Evolutionary conservation across 2,113 vertebrate species (phyloP).

Genomic region (Fregata magnificens): DNA sequence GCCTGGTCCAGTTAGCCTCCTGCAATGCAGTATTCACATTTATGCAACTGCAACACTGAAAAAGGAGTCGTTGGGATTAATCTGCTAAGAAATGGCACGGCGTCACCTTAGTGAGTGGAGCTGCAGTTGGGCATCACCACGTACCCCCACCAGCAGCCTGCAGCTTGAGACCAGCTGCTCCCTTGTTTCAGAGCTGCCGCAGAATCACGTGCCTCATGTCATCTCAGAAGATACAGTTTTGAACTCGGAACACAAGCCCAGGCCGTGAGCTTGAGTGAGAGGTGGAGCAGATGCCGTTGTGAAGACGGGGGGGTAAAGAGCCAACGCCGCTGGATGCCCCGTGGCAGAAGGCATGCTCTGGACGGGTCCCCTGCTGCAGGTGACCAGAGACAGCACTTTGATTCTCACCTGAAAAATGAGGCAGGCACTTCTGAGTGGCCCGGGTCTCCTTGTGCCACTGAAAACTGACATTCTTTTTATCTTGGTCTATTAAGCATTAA

Average conservation of each 20-base stretch:
- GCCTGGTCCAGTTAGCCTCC: neutral
- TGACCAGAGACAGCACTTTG: neutral
- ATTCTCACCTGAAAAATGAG: neutral
- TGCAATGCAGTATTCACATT: neutral
- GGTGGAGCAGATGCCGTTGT: rapidly evolving
- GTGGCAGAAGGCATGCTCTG: neutral
- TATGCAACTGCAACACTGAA: neutral
- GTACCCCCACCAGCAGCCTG: rapidly evolving
- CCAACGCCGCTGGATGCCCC: rapidly evolving
- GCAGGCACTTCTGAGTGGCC: neutral
- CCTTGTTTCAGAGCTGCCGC: neutral
- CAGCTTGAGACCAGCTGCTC: neutral
- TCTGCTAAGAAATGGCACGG: neutral
- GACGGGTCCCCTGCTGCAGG: neutral
- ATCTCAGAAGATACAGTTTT: neutral
- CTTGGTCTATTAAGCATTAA: neutral
- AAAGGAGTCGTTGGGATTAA: neutral
- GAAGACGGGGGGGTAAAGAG: neutral
- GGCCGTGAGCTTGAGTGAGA: rapidly evolving
- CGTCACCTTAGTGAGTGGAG: rapidly evolving
- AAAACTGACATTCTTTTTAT: neutral
- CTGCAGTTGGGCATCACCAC: neutral
- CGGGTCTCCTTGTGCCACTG: neutral
- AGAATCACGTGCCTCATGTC: rapidly evolving
- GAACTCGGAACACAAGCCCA: neutral